Conservation (phyloP, 2,888 invertebrate species). For the Formica aserva region DNA sequence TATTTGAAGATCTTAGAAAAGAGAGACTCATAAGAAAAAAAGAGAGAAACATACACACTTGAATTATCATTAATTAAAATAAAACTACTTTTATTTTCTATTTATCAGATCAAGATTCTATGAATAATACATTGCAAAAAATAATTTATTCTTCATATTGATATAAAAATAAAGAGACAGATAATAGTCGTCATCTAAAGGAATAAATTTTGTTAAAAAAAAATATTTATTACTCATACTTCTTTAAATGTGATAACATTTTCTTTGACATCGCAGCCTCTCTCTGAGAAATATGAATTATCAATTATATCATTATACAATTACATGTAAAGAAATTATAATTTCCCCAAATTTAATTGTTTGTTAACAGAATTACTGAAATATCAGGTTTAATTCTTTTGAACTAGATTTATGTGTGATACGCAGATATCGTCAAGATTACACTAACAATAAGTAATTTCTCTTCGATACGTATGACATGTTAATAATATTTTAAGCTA, state of each 20-base stretch:
- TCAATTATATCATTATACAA: neutral
- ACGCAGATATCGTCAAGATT: neutral
- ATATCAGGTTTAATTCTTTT: neutral
- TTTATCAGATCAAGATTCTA: neutral
- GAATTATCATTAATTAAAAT: constrained; percentile 1
- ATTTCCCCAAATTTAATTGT: neutral
- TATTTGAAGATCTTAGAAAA: constrained; percentile 5
- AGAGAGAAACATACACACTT: neutral
- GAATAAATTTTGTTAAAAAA: neutral
- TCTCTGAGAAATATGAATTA: neutral
- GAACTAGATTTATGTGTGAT: neutral
- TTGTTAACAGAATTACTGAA: constrained; percentile 3
- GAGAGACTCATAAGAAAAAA: neutral
- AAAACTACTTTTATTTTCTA: constrained; percentile 15
- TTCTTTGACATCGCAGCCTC: neutral
- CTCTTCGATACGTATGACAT: neutral
- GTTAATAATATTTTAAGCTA: constrained; percentile 25
- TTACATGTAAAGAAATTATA: neutral
- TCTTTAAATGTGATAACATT: constrained; percentile 10
- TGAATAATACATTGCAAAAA: neutral
- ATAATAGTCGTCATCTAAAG: neutral
- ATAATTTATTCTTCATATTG: neutral
- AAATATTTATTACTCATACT: neutral
- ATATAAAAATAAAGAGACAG: neutral
- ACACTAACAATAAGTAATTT: neutral